These are phyloP conservation scores for Bruchidius siliquastri DNA, from an alignment of 2,888 invertebrate genomes.

Conservation along the genomic window DNA sequence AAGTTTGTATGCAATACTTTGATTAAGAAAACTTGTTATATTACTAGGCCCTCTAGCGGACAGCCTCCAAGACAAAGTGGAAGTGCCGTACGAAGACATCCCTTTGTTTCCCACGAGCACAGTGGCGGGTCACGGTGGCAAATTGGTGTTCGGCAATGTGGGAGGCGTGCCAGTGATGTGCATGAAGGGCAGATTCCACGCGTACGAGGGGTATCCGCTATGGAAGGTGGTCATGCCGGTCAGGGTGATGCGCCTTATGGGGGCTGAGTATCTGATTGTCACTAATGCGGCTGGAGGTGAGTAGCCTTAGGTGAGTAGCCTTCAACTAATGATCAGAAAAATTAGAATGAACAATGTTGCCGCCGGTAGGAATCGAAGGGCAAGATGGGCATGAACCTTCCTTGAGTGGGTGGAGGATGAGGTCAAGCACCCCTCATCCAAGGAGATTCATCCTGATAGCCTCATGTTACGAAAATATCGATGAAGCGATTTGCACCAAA, in stretches of 20 bases:
- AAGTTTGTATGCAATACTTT: too few relatives aligned
- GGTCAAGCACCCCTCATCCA: too few relatives aligned
- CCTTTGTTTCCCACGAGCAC: constrained; percentile 90
- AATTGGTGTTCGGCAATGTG: constrained; percentile 82
- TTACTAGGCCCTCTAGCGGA: constrained; percentile 71
- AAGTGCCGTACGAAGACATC: constrained; percentile 81
- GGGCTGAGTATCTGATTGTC: constrained; percentile 3
- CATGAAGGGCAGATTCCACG: constrained; percentile 96
- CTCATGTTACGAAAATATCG: too few relatives aligned
- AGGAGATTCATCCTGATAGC: too few relatives aligned
- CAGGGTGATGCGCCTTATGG: constrained; percentile 54
- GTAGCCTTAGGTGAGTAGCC: too few relatives aligned
- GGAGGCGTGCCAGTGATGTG: constrained; percentile 78
- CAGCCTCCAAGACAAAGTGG: constrained; percentile 60
- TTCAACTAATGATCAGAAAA: too few relatives aligned
- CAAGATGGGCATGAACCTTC: too few relatives aligned
- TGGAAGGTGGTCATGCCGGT: constrained; percentile 93
- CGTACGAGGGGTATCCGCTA: constrained; percentile 92
- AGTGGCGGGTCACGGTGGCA: constrained; percentile 88
- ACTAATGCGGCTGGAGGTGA: constrained; percentile 3
- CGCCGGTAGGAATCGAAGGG: too few relatives aligned
- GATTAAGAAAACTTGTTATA: neutral
- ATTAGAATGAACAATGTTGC: too few relatives aligned
- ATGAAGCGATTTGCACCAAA: too few relatives aligned
- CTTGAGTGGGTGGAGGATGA: too few relatives aligned